phyloP scores from a whole-genome alignment of 2,113 vertebrate genomes.

The Micronisus gabar region DNA sequence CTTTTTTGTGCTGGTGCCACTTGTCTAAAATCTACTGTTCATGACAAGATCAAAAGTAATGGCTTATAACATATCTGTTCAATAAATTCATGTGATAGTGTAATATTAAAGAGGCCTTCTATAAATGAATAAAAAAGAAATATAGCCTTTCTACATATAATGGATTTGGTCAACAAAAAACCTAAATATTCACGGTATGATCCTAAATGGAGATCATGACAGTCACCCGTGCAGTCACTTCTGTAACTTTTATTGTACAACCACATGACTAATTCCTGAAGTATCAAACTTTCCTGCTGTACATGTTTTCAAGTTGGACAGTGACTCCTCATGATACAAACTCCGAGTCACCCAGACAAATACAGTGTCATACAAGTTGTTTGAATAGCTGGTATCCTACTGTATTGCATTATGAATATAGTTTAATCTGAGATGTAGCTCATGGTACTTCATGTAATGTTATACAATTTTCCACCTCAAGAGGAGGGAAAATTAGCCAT shows the following conservation, averaged over 20 bases:
- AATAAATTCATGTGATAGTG: not conserved
- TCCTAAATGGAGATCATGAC: no score
- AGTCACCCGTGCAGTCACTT: no score
- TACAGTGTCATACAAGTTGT: not conserved
- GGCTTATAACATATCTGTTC: not conserved
- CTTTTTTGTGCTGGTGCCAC: not conserved
- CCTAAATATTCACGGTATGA: not conserved
- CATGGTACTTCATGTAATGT: not conserved
- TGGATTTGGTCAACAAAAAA: not conserved
- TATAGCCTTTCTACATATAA: not conserved
- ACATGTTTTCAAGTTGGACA: not conserved
- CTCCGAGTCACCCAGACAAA: not conserved
- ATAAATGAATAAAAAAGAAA: slow-evolving; percentile 11
- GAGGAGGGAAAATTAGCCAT: not conserved
- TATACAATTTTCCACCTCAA: not conserved
- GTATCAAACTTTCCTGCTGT: not conserved
- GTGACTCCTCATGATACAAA: not conserved
- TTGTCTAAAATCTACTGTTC: not conserved
- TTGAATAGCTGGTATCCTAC: not conserved
- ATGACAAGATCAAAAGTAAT: not conserved
- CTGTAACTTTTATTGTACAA: no score
- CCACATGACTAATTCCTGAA: no score
- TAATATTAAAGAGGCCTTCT: not conserved
- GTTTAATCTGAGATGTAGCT: not conserved
- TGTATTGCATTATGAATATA: not conserved